Base-by-base conservation (phyloP, 1,140 invertebrate species). In the Drosophila subpulchrella region DNA sequence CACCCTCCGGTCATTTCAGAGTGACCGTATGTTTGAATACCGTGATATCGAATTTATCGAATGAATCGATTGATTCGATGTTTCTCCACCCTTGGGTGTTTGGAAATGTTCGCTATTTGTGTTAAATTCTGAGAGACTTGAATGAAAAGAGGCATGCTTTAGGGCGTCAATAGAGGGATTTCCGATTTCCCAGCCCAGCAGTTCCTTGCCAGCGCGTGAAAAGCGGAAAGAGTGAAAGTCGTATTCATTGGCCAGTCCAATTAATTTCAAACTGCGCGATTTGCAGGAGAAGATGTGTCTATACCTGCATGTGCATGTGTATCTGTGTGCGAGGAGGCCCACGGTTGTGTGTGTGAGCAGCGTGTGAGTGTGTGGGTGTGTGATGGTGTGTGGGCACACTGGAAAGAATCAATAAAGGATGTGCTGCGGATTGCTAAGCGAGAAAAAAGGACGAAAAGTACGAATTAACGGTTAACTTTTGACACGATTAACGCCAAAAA, bases 331-430 rank as follows among this genome's bases (percentile, higher is more conserved):
- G 55, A 63, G 48, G 48, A 34, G 48, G 27, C 27, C 48, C 27
- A 32, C 59, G 60, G 60, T 55, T 53, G 71, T 80, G 60, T 71
- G 68, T 59, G 79, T 71, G 81, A 62, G 75, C 75, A 62, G 75
- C 76, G 80, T 63, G 56, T 41, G 63, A 57, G 59, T 44, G 63
- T 59, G 72, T 55, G 63, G 78, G 53, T 63, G 61, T 63, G 73
- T 75, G 47, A 24, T 46, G 56, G 61, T 75, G 46, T 51, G 48
- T 51, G 48, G 36, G 82, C 82, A 86, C 83, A 86, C 80, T 88
- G 83, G 83, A 88, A 88, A 88, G 84, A 88, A 88, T 88, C 83
- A 88, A 88, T 88, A 88, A 88, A 88, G 83, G 83, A 88, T 88
- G 80, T 88, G 83, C 83, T 86, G 83, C 71, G 44, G 67, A 81